phyloP scores from a whole-genome alignment of 2,113 vertebrate species.

The Caranx ignobilis region DNA sequence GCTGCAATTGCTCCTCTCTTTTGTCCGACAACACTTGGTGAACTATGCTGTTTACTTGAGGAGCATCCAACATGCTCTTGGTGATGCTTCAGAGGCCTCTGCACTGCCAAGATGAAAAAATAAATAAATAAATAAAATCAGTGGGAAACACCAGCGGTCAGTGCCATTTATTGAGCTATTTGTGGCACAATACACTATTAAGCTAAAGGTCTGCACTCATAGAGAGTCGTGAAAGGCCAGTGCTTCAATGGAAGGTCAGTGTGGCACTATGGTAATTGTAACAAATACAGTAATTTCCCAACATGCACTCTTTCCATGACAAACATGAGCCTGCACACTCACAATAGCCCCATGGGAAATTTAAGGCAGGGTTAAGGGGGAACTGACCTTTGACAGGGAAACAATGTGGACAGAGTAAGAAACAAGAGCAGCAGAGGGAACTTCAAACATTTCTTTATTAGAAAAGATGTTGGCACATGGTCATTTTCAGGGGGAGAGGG shows the following conservation, averaged over 20 bases:
- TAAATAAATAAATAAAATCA: slow-evolving; percentile 28
- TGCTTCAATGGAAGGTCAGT: slow-evolving; percentile 35
- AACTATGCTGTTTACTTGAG: slow-evolving; percentile 31
- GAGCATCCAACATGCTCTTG: slow-evolving; percentile 34
- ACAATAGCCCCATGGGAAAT: slow-evolving; percentile 8
- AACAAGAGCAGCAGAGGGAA: not conserved
- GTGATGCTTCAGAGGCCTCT: slow-evolving; percentile 39
- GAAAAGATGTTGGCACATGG: not conserved
- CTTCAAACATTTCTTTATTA: not conserved
- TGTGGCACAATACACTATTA: slow-evolving; percentile 62
- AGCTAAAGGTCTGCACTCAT: slow-evolving; percentile 53
- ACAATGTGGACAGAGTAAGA: slow-evolving; percentile 5
- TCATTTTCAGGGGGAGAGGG: not conserved
- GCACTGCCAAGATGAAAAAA: slow-evolving; percentile 28
- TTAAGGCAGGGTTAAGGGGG: slow-evolving; percentile 14
- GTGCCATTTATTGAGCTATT: slow-evolving; percentile 58
- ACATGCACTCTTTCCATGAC: not conserved
- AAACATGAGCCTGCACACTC: not conserved
- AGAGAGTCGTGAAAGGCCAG: slow-evolving; percentile 43
- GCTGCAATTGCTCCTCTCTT: slow-evolving; percentile 10
- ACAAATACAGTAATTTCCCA: slow-evolving; percentile 16
- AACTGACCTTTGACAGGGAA: slow-evolving; percentile 52
- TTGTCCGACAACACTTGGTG: slow-evolving; percentile 3
- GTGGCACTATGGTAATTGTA: slow-evolving; percentile 15
- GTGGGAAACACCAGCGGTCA: slow-evolving; percentile 40